Evolutionary conservation across 2,113 vertebrate species (phyloP).

Genomic region (Microtus oregoni): DNA sequence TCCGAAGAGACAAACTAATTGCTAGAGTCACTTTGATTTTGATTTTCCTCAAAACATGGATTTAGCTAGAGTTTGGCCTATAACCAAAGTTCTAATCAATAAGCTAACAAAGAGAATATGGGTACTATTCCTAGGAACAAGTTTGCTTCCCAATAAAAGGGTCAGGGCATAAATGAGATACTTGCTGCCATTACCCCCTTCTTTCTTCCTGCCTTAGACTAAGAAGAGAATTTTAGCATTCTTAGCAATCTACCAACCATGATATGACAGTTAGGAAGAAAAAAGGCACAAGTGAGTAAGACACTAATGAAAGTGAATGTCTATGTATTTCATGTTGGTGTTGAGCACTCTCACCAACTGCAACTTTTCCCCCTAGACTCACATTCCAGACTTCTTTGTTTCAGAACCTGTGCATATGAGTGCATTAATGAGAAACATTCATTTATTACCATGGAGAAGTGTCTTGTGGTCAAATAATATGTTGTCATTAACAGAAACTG

Average conservation of each 20-base stretch:
- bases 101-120: neutral
- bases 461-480: neutral
- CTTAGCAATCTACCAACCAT: neutral
- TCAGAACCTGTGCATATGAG: neutral
- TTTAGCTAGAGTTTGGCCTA: constrained; percentile 8
- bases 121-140: neutral
- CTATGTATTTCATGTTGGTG: neutral
- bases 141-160: constrained; percentile 22
- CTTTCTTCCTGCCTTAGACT: neutral
- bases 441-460: neutral
- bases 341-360: neutral
- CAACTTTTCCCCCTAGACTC: neutral
- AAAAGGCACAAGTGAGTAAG: neutral
- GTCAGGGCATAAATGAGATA: neutral
- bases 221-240: constrained; percentile 16
- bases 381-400: neutral
- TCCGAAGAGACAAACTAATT: neutral
- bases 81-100: neutral
- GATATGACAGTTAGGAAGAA: constrained; percentile 12
- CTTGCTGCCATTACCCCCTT: neutral
- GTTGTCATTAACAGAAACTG: constrained; percentile 18
- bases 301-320: constrained; percentile 1
- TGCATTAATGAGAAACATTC: neutral
- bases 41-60: neutral
- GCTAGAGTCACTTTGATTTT: constrained; percentile 9